Percentiles rank a stretch among this genome's conserved stretches.
Evolutionary conservation across 2,797 vertebrate species (phyloP).

Genomic region (Heterohyrax brucei): DNA sequence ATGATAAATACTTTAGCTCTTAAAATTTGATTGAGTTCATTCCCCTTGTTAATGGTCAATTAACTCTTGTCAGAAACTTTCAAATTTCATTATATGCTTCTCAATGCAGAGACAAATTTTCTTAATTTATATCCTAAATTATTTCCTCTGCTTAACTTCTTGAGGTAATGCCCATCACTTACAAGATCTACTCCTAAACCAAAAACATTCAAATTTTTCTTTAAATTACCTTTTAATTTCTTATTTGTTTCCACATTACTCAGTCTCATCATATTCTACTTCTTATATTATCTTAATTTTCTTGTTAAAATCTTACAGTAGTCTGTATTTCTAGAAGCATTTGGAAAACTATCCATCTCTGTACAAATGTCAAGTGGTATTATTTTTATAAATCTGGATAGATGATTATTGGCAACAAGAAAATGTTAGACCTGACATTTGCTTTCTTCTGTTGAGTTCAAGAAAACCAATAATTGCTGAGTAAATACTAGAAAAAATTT

Average conservation of each 20-base stretch:
- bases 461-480: not conserved
- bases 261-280: not conserved
- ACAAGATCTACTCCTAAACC: not conserved
- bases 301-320: not conserved
- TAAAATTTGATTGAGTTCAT: constrained; percentile 16
- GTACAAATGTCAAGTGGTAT: not conserved
- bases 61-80: not conserved
- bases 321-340: not conserved
- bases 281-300: not conserved
- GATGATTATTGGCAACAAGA: not conserved
- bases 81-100: not conserved
- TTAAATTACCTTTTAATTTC: not conserved
- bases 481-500: not conserved
- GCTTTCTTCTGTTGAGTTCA: not conserved
- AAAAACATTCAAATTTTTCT: not conserved
- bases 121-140: constrained; percentile 7
- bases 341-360: not conserved
- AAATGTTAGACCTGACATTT: not conserved
- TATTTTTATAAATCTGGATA: not conserved
- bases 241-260: not conserved
- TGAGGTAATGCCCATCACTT: not conserved
- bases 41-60: not conserved
- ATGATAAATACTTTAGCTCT: not conserved
- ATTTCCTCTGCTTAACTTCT: not conserved
- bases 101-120: not conserved